These are phyloP conservation scores for Drosophila quasianomalipes DNA, from an alignment of 2,888 invertebrate genomes.

Conservation along the genomic window DNA sequence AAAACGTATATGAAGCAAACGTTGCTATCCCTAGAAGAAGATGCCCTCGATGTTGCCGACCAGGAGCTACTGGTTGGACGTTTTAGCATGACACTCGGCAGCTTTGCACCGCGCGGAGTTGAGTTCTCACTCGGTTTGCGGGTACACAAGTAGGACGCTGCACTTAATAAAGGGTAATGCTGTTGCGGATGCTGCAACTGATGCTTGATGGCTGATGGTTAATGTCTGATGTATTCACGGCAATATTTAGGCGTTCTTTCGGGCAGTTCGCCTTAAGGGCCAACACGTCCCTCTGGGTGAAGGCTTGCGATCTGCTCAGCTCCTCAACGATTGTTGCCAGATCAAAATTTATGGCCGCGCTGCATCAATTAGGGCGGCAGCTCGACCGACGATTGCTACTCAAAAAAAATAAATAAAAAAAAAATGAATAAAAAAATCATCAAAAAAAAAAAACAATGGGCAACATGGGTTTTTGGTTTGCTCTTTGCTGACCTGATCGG, in stretches of 20 bases:
- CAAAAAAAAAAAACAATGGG: conserved; percentile 62
- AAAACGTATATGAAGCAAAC: conserved; percentile 56
- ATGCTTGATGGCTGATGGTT: conserved; percentile 27
- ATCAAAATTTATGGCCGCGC: conserved; percentile 83
- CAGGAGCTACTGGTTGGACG: conserved; percentile 36
- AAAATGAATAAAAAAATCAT: not conserved
- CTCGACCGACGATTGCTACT: conserved; percentile 54
- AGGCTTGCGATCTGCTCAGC: conserved; percentile 21
- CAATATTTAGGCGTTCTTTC: conserved; percentile 57
- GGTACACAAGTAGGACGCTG: conserved; percentile 14
- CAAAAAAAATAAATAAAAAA: conserved; percentile 23
- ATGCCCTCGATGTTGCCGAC: conserved; percentile 6
- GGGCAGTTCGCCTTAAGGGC: conserved; percentile 53
- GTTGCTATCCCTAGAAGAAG: conserved; percentile 25
- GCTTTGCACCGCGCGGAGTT: conserved; percentile 36
- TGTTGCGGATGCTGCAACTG: conserved; percentile 14
- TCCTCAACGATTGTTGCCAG: conserved; percentile 51
- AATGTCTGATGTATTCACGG: conserved; percentile 71
- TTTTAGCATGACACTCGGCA: conserved; percentile 25
- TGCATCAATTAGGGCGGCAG: conserved; percentile 85
- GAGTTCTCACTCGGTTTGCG: conserved; percentile 38
- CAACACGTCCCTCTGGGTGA: conserved; percentile 47
- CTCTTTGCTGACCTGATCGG: conserved; percentile 71
- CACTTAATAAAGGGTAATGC: conserved; percentile 43
- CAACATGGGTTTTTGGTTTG: conserved; percentile 7